Base-by-base conservation (phyloP, 2,113 vertebrate genomes). In the Perccottus glenii region DNA sequence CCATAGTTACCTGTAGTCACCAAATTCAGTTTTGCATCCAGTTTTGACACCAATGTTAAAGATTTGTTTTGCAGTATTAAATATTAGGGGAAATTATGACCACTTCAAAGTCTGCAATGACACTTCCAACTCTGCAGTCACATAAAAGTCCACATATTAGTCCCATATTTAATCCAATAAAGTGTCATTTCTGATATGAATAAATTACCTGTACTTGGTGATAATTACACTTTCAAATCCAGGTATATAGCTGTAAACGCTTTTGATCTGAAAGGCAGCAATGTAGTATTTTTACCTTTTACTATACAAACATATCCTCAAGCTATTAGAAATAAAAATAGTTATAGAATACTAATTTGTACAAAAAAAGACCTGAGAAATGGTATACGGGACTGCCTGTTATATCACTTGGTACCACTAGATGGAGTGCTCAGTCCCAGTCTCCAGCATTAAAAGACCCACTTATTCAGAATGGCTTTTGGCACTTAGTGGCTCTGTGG, bases 41-140 rank as follows among this genome's bases (percentile, higher is more conserved):
- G 5, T 0, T 0, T 0, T 0, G 0, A 0, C 0, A 0, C 1
- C 15, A 89, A 14, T 0, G 0, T 0, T 0, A 0, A 0, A 0
- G 84, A 51, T 32, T 0, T 57, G 0, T 6, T 0, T 0, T 35
- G 4, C 57, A 91, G 61, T 0, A 6, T 0, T 2, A 0, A 2
- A 60, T 0, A 0, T 1, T 0, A 9, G 0, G 0, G 0, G 0
- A 0, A 16, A 51, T 70, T 9, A 89, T 0, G 11, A 0, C 38
- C 27, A 90, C 11, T 33, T 5, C 3, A 74, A 90, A 91, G 4
- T 80, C 6, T 6, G n/a, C 70, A 0, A 68, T 71, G 14, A 92
- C 0, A 62, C 85, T 89, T 47, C 89, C 90, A 4, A 3, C 0
- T 0, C 91, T 91, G 61, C 0, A 57, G 62, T 11, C 60, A 55